Percentiles rank a stretch among this genome's conserved stretches.
Conservation (phyloP, 1,140 invertebrate species). For the Pseudachorutes palmiensis region DNA sequence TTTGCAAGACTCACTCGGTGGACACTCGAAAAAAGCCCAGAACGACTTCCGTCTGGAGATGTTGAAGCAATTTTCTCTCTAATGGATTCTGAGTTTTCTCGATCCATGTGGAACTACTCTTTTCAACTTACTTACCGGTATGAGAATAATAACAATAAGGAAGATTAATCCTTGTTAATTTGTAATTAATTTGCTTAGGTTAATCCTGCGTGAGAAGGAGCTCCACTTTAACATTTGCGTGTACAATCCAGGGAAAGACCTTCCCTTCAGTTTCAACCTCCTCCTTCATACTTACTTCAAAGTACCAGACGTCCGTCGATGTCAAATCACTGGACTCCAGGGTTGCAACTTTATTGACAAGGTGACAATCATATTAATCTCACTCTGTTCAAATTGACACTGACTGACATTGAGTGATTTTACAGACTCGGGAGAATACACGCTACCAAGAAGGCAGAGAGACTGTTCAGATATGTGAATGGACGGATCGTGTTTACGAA, state of each 20-base stretch:
- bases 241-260: constrained; percentile 82
- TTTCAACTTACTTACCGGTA: constrained; percentile 43
- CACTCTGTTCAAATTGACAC: not conserved
- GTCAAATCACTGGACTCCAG: constrained; percentile 81
- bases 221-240: constrained; percentile 84
- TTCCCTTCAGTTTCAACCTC: constrained; percentile 84
- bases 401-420: constrained; percentile 33
- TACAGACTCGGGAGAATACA: constrained; percentile 66
- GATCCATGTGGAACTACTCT: constrained; percentile 89
- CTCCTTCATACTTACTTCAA: constrained; percentile 91
- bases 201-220: constrained; percentile 82
- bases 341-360: constrained; percentile 89
- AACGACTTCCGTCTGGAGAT: constrained; percentile 75
- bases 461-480: constrained; percentile 76
- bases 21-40: constrained; percentile 73
- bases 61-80: constrained; percentile 83
- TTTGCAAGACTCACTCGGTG: constrained; percentile 85
- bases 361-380: constrained; percentile 46
- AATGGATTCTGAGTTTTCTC: constrained; percentile 83
- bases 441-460: constrained; percentile 79
- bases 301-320: constrained; percentile 81
- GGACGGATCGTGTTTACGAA: constrained; percentile 87
- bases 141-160: constrained; percentile 1
- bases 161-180: constrained; percentile 14
- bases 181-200: constrained; percentile 48